Conservation (phyloP, 2,888 invertebrate genomes). For the Pemphredon lugubris region DNA sequence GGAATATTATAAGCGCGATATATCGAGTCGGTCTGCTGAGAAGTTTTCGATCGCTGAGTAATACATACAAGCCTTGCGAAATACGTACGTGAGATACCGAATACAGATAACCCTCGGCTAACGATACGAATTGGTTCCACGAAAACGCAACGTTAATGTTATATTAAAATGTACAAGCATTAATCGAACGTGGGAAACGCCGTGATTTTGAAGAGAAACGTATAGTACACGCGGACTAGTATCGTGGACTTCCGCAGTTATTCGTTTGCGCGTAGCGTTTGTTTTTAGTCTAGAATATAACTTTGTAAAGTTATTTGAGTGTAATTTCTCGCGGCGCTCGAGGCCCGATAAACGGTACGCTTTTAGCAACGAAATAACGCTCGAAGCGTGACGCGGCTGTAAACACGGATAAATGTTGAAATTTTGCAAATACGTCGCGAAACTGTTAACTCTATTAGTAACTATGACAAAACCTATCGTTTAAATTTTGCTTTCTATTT, state of each 20-base stretch:
- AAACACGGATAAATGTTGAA: conserved; percentile 13
- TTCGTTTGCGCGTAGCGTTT: background rate
- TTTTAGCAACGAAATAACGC: conserved; percentile 16
- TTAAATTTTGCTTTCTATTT: background rate
- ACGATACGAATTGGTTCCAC: background rate
- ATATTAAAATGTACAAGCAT: background rate
- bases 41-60: conserved; percentile 3
- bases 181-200: too few relatives aligned
- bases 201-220: background rate
- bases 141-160: background rate
- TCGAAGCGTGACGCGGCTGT: conserved; percentile 25
- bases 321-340: background rate
- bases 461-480: background rate
- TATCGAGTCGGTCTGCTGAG: background rate
- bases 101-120: background rate
- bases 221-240: too few relatives aligned
- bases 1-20: background rate
- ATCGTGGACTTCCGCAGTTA: too few relatives aligned
- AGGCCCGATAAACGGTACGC: conserved; percentile 12
- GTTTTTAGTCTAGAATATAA: background rate
- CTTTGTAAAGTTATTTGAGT: background rate
- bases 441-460: background rate
- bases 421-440: background rate
- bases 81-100: background rate
- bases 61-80: background rate